Evolutionary conservation across 2,888 invertebrate species (phyloP), one percentile per base, ranked within the genome.

Genomic region (Cheilosia pagana): DNA sequence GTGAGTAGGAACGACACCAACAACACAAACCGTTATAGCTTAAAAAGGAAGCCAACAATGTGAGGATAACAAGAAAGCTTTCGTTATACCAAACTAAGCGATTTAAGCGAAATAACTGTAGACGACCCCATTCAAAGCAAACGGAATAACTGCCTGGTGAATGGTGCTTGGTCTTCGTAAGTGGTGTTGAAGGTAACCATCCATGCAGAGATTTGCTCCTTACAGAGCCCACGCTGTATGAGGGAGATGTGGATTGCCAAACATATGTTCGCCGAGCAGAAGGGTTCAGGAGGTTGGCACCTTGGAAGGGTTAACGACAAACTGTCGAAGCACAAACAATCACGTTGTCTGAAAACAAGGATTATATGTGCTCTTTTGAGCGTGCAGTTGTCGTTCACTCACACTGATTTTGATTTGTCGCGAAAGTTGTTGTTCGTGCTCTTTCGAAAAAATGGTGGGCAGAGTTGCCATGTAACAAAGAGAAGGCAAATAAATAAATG

Each of bases 401-500:
- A 50, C 57, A 78, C 78, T 78, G 72, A 83, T 78, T 83, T 72
- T 78, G 72, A 83, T 78, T 83, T 72, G 72, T n/a, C 3, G 45
- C 53, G 25, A 65, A 48, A 43, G 48, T 43, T 43, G 31, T 28
- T 41, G 68, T 41, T 39, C 12, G 21, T 21, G 21, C 65, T 68
- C 59, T 72, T 43, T 72, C 19, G 19, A 75, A 23, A 5, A 43
- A 43, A 21, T 74, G 23, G 35, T 23, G 23, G 2, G 19, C 3
- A 16, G 53, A 43, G 76, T 71, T 76, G 65, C 70, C 71, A 55
- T 21, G 41, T 19, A 7, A n/a, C 3, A 5, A 14, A n/a, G 12
- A 12, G 4, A 23, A 3, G 25, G 5, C 12, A 35, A 10, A 10
- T n/a, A n/a, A n/a, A n/a, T n/a, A n/a, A n/a, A n/a, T n/a, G n/a